These are phyloP conservation scores for Sebastes wilsoni DNA, from an alignment of 2,797 vertebrate species.

Conservation along the genomic window DNA sequence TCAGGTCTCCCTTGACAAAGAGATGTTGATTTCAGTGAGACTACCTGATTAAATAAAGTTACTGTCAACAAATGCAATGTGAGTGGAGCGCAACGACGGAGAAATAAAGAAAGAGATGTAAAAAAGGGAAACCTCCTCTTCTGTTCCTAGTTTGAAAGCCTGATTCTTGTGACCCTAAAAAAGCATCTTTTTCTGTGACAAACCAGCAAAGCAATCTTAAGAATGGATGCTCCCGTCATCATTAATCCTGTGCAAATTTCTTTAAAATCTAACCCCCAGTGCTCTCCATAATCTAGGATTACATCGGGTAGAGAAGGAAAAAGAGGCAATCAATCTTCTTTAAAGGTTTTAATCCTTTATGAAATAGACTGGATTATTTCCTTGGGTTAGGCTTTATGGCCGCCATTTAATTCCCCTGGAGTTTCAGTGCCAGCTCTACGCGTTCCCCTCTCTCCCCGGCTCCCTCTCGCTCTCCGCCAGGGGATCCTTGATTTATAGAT, in stretches of 20 bases:
- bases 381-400: constrained; percentile 82
- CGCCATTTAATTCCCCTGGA: constrained; percentile 77
- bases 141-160: neutral
- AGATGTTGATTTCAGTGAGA: neutral
- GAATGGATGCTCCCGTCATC: constrained; percentile 50
- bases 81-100: neutral
- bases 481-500: constrained; percentile 87
- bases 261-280: constrained; percentile 75
- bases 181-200: constrained; percentile 44
- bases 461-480: constrained; percentile 59
- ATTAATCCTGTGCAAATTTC: constrained; percentile 75
- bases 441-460: constrained; percentile 49
- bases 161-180: constrained; percentile 8
- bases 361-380: constrained; percentile 87
- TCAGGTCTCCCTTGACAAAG: neutral
- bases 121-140: neutral
- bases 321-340: constrained; percentile 84
- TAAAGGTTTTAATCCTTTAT: constrained; percentile 86
- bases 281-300: constrained; percentile 84
- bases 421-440: constrained; percentile 57
- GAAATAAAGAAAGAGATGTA: neutral
- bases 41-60: neutral
- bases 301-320: constrained; percentile 74
- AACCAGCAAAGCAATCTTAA: constrained; percentile 57
- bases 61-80: neutral